These are phyloP conservation scores for Cantharis rufa DNA, from an alignment of 2,888 invertebrate species.

Conservation along the genomic window DNA sequence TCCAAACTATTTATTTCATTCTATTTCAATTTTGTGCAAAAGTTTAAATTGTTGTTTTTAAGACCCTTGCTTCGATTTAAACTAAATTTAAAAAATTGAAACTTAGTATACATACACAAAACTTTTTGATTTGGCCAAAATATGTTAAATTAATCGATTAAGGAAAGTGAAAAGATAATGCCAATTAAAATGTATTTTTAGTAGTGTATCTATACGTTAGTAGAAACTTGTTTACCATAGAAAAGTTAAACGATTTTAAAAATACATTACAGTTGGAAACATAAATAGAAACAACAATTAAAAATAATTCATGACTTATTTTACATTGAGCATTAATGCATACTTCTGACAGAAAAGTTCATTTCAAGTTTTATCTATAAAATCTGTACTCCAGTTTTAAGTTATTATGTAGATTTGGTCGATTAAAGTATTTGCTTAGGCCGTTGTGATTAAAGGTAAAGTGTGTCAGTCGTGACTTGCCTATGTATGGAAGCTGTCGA, in stretches of 20 bases:
- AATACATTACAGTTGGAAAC: background rate
- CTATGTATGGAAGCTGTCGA: conserved; percentile 21
- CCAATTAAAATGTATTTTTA: background rate
- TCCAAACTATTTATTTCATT: too few species aligned
- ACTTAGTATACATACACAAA: too few species aligned
- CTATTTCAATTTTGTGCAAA: too few species aligned
- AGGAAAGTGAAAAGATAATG: background rate
- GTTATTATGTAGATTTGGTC: background rate
- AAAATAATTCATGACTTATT: background rate
- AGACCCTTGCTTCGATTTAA: too few species aligned
- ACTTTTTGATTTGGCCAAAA: background rate
- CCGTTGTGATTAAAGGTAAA: conserved; percentile 14
- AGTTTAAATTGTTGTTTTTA: too few species aligned
- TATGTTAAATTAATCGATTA: background rate
- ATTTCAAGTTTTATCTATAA: background rate
- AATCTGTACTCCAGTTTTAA: background rate
- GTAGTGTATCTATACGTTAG: background rate
- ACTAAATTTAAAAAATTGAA: too few species aligned
- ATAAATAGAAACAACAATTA: background rate
- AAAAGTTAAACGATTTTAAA: background rate
- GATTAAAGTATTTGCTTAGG: conserved; percentile 9
- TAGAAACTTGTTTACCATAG: background rate
- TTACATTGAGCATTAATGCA: background rate
- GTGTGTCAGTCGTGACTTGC: conserved; percentile 37
- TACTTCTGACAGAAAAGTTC: background rate